phyloP scores from a whole-genome alignment of 2,797 vertebrate genomes.

The Mastacembelus armatus region DNA sequence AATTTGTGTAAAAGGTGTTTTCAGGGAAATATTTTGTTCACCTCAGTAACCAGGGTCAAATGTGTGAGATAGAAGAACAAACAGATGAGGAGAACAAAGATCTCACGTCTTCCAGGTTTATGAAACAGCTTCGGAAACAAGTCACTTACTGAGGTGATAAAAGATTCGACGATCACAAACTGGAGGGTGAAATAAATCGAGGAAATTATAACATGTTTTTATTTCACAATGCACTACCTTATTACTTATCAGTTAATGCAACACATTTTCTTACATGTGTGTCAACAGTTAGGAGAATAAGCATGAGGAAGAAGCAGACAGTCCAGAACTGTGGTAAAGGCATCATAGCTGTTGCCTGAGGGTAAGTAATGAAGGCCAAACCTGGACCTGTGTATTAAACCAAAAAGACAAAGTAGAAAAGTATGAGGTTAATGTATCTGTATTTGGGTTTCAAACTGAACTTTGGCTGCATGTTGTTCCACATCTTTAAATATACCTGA shows the following conservation, averaged over 20 bases:
- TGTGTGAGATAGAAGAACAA: conserved; percentile 51
- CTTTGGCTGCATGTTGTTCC: too few relatives aligned
- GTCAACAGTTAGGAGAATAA: conserved; percentile 82
- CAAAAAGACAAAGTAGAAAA: not conserved
- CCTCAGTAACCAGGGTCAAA: conserved; percentile 62
- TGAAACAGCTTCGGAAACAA: conserved; percentile 55
- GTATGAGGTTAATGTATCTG: not conserved
- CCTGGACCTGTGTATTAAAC: conserved; percentile 65
- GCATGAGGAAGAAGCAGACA: conserved; percentile 76
- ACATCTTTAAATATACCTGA: too few relatives aligned
- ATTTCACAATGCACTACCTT: too few relatives aligned
- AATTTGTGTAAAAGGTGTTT: too few relatives aligned
- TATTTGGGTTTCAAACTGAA: not conserved
- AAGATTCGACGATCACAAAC: conserved; percentile 64
- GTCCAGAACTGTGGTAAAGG: conserved; percentile 74
- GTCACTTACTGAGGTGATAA: conserved; percentile 59
- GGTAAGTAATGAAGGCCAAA: conserved; percentile 74
- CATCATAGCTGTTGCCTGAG: conserved; percentile 77
- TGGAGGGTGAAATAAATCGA: conserved; percentile 2
- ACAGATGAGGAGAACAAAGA: conserved; percentile 64
- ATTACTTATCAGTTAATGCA: not conserved
- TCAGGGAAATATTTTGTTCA: conserved; percentile 1
- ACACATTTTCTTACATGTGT: conserved; percentile 80
- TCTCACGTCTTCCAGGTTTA: conserved; percentile 38
- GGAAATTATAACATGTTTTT: too few relatives aligned